phyloP scores from a whole-genome alignment of 2,888 invertebrate species.

The Eulithis testata region DNA sequence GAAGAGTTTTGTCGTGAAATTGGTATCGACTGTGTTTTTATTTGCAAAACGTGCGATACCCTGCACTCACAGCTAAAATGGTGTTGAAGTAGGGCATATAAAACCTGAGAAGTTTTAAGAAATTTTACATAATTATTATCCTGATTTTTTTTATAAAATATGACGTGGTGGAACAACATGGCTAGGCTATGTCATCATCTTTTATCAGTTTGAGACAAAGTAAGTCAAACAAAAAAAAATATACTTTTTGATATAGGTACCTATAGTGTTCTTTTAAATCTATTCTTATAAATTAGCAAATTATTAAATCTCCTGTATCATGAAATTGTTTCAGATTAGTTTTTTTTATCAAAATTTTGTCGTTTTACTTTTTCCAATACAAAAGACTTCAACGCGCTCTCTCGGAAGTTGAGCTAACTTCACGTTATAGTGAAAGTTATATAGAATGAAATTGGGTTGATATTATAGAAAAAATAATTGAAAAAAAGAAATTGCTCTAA shows the following conservation, averaged over 20 bases:
- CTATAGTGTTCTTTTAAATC: too few relatives aligned
- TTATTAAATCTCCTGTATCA: too few relatives aligned
- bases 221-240: background rate
- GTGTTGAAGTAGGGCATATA: too few relatives aligned
- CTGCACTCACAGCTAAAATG: too few relatives aligned
- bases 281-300: too few relatives aligned
- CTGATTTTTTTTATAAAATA: too few relatives aligned
- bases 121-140: too few relatives aligned
- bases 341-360: background rate
- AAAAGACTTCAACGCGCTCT: slow-evolving; percentile 48
- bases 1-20: slow-evolving; percentile 22
- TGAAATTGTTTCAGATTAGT: background rate
- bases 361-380: slow-evolving; percentile 5
- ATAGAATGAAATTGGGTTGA: background rate
- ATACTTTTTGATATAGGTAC: too few relatives aligned
- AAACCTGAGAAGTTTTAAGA: too few relatives aligned
- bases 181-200: too few relatives aligned
- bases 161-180: too few relatives aligned
- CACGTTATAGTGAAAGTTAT: background rate
- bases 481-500: background rate
- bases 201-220: background rate
- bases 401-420: background rate
- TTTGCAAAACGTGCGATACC: slow-evolving; percentile 5
- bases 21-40: slow-evolving; percentile 21
- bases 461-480: too few relatives aligned